Conservation (phyloP, 1,140 invertebrate genomes). For the Nymphalis io region DNA sequence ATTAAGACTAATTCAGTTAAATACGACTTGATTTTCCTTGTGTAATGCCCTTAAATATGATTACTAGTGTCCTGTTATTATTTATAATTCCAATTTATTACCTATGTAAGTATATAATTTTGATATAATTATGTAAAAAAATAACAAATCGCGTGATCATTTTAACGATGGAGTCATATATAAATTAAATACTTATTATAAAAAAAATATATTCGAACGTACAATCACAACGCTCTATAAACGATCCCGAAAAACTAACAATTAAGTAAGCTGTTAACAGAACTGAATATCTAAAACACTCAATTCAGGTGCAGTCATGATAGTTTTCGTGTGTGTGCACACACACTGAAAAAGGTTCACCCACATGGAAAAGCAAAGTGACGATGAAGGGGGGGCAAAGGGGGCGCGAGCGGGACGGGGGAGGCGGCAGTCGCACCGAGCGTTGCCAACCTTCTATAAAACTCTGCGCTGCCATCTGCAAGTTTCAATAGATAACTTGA, state of each 20-base stretch:
- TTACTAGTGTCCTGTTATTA: too few species aligned
- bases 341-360: constrained; percentile 49
- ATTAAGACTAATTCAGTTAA: too few species aligned
- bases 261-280: not conserved
- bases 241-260: not conserved
- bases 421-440: constrained; percentile 45
- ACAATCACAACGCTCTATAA: not conserved
- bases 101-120: too few species aligned
- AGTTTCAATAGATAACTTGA: constrained; percentile 79
- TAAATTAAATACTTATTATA: too few species aligned
- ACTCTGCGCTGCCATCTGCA: constrained; percentile 77
- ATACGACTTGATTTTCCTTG: too few species aligned
- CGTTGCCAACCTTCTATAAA: constrained; percentile 70
- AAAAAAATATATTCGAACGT: too few species aligned
- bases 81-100: too few species aligned
- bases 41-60: too few species aligned
- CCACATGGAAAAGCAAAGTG: constrained; percentile 43
- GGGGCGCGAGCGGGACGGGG: constrained; percentile 35
- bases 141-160: too few species aligned
- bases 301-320: constrained; percentile 30
- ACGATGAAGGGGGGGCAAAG: constrained; percentile 32
- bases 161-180: too few species aligned
- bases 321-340: constrained; percentile 49
- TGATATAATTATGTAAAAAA: too few species aligned
- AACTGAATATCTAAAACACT: not conserved